Evolutionary conservation across 2,797 vertebrate genomes (phyloP), one percentile per base, ranked within the genome.

Genomic region (Knipowitschia caucasica): DNA sequence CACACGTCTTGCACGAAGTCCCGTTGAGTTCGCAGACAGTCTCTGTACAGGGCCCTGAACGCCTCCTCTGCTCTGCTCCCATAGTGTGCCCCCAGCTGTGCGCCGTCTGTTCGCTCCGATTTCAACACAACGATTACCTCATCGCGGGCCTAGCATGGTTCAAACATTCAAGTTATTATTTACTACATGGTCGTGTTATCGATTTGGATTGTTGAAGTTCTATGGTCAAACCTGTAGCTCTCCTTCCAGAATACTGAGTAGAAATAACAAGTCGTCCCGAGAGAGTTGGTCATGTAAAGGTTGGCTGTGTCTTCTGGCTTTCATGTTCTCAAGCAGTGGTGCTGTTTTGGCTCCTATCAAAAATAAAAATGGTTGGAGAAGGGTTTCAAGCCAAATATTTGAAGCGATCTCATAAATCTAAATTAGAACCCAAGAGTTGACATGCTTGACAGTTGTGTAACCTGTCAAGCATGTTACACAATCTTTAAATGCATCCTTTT

Each of bases 81-180:
- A 1, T 96, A 98, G 51, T 92, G 92, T 73, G 92, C 92, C 89
- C 93, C 92, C 57, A 95, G 87, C 71, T 91, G 83, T 75, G 89
- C 90, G 38, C 91, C 76, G 71, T 96, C 91, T 53, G 91, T 93
- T 86, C 89, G 93, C 82, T 98, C 92, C 51, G 93, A 93, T 80
- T 92, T 94, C 81, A 98, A 77, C 75, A 95, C 88, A 3, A 89
- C 88, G 67, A 96, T 95, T 71, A 95, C 94, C 84, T 98, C 95
- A 85, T 98, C 95, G 78, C 92, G 90, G 71, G 94, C 94, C 94
- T 98, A 77, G 52, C 40, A 58, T 6, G 53, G 29, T 12, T 67
- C 30, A 59, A 66, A 75, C 58, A 60, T 26, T 26, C 12, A 33
- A 25, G 68, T 59, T 4, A 53, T 18, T 45, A 64, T 45, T 20